Base-by-base conservation (phyloP, 2,113 vertebrate species). In the Micromys minutus region DNA sequence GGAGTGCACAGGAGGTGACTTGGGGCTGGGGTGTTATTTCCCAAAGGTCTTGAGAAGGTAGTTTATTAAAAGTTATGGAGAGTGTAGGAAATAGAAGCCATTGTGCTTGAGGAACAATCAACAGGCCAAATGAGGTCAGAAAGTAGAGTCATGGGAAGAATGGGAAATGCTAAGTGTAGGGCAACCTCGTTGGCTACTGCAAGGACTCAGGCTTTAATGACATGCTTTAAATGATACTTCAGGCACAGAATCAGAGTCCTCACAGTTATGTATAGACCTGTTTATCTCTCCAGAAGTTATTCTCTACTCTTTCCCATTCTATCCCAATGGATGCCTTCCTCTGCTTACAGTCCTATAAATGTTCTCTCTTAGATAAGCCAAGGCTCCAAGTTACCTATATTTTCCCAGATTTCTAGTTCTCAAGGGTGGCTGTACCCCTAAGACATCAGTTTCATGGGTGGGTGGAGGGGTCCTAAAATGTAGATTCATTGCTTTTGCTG, bases 31-130 rank as follows among this genome's bases (percentile, higher is more conserved):
- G 0, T 39, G 63, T n/a, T 15, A 26, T 45, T 45, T 47, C 21
- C 39, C 29, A 80, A 93, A 63, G 22, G 22, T 10, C 93, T 85
- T 61, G 80, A 86, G 55, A 93, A 93, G 39, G 61, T 57, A 57
- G 39, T 67, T n/a, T 36, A 16, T 67, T 50, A 21, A 91, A 34
- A 72, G 79, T 79, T 91, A 94, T 89, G n/a, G 34, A 39, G 79
- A 45, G 8, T 42, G 10, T 52, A 13, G 29, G 45, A 89, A 86
- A 36, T 19, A 22, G 80, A 94, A 50, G 63, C 21, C 9, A 42
- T 22, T 13, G 3, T 34, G 5, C 45, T 91, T 90, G 39, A 92
- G 71, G 29, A 15, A 79, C 0, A 85, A 52, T n/a, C 26, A 61
- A 9, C 17, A 80, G 59, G 29, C 47, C 47, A 39, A 45, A 34